Percentiles rank a stretch among this genome's conserved stretches.
These are phyloP conservation scores for Xestia ashworthii DNA, from an alignment of 2,888 invertebrate species.

Conservation along the genomic window DNA sequence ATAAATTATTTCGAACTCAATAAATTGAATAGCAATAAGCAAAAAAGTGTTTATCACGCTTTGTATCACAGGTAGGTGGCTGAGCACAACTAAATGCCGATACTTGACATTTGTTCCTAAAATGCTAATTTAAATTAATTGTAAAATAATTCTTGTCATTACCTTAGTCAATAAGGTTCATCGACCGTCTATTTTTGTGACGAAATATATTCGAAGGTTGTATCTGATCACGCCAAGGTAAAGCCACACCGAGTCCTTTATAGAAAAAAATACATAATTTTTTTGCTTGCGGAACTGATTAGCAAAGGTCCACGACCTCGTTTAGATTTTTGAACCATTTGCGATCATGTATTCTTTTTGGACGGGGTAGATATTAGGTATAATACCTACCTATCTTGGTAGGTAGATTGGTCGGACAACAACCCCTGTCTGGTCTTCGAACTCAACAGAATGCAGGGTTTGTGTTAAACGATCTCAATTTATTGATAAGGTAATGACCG, in stretches of 20 bases:
- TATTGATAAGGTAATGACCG: slow-evolving; percentile 42
- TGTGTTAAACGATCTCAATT: slow-evolving; percentile 43
- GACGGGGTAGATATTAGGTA: slow-evolving; percentile 57
- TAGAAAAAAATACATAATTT: slow-evolving; percentile 70
- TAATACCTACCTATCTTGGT: neutral
- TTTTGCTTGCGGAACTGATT: slow-evolving; percentile 76
- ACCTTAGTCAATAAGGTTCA: slow-evolving; percentile 77
- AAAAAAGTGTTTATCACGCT: slow-evolving; percentile 74
- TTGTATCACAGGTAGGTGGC: slow-evolving; percentile 46
- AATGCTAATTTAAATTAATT: slow-evolving; percentile 67
- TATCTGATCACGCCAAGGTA: slow-evolving; percentile 79
- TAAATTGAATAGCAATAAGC: slow-evolving; percentile 58
- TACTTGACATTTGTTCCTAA: slow-evolving; percentile 65
- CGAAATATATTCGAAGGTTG: slow-evolving; percentile 85
- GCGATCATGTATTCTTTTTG: slow-evolving; percentile 65
- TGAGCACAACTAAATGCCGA: slow-evolving; percentile 50
- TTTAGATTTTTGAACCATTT: slow-evolving; percentile 71
- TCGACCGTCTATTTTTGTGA: slow-evolving; percentile 80
- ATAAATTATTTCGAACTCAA: slow-evolving; percentile 46
- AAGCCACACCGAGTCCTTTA: slow-evolving; percentile 76
- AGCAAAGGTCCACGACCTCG: slow-evolving; percentile 77
- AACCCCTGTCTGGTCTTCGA: slow-evolving; percentile 73
- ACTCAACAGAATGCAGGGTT: slow-evolving; percentile 69
- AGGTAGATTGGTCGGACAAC: slow-evolving; percentile 67
- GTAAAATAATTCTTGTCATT: slow-evolving; percentile 67